Evolutionary conservation across 2,888 invertebrate species (phyloP).

Genomic region (Pterostichus niger): DNA sequence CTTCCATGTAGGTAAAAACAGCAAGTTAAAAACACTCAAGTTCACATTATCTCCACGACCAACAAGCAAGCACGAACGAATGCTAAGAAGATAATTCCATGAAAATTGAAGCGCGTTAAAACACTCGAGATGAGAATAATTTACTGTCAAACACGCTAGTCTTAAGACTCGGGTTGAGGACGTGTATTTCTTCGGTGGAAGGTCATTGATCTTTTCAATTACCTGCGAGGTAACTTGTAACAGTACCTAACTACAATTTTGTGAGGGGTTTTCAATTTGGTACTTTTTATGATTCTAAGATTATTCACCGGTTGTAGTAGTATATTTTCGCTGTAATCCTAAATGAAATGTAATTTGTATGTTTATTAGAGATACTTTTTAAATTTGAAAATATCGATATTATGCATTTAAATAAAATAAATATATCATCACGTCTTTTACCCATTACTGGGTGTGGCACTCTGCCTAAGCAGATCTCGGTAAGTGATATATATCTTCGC

Average conservation of each 20-base stretch:
- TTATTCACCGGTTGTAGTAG: neutral
- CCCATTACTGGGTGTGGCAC: too few relatives aligned
- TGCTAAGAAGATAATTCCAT: slow-evolving; percentile 27
- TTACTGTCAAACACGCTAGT: slow-evolving; percentile 1
- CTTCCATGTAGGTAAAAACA: slow-evolving; percentile 23
- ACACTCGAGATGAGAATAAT: slow-evolving; percentile 13
- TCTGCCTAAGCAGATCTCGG: too few relatives aligned
- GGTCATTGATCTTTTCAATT: slow-evolving; percentile 45
- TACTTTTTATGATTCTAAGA: neutral
- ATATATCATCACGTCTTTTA: too few relatives aligned
- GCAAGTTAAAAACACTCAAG: slow-evolving; percentile 14
- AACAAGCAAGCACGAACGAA: slow-evolving; percentile 10
- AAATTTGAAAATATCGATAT: too few relatives aligned
- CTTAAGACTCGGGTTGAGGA: neutral
- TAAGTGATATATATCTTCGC: too few relatives aligned
- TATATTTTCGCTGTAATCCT: too few relatives aligned
- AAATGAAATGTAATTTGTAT: too few relatives aligned
- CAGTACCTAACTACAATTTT: too few relatives aligned
- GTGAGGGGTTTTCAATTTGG: too few relatives aligned
- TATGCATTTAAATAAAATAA: too few relatives aligned
- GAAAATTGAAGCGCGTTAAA: slow-evolving; percentile 26
- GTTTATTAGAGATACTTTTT: too few relatives aligned
- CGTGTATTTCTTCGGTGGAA: slow-evolving; percentile 6
- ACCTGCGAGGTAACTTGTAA: slow-evolving; percentile 31
- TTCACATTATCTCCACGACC: neutral